A percentile compares a stretch with the other conserved stretches of the same genome.
Evolutionary conservation across 1,140 invertebrate species (phyloP).

Genomic region (Harlomillsia oculata): DNA sequence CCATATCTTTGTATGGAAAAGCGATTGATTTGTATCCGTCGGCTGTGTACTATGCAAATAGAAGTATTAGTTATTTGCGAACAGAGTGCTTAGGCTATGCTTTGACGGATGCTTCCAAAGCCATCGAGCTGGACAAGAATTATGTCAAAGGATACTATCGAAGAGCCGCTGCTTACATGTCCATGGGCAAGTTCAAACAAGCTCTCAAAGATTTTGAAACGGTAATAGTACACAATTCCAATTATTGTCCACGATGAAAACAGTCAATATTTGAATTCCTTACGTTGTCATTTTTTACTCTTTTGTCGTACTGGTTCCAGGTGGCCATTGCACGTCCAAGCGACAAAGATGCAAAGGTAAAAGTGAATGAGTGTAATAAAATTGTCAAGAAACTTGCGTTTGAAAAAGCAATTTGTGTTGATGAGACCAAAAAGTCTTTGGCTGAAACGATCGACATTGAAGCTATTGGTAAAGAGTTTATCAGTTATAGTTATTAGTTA

Average conservation of each 20-base stretch:
- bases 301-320: constrained; percentile 43
- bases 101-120: constrained; percentile 77
- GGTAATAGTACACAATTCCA: constrained; percentile 41
- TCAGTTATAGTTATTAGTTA: constrained; percentile 4
- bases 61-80: constrained; percentile 87
- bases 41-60: constrained; percentile 82
- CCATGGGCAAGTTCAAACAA: constrained; percentile 91
- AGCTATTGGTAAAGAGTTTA: constrained; percentile 61
- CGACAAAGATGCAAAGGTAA: constrained; percentile 88
- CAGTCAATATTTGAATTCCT: background rate
- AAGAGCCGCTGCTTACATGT: constrained; percentile 91
- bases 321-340: constrained; percentile 79
- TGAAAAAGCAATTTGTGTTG: constrained; percentile 91
- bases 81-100: constrained; percentile 90
- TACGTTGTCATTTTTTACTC: background rate
- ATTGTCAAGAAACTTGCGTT: constrained; percentile 91
- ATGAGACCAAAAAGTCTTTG: constrained; percentile 75
- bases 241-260: background rate
- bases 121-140: constrained; percentile 76
- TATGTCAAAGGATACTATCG: constrained; percentile 94
- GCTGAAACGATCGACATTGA: constrained; percentile 80
- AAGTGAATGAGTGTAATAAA: constrained; percentile 90
- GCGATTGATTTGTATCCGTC: constrained; percentile 79
- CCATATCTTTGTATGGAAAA: constrained; percentile 81
- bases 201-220: constrained; percentile 94